Evolutionary conservation across 2,888 invertebrate species (phyloP).

Genomic region (Drosophila melanosoma): DNA sequence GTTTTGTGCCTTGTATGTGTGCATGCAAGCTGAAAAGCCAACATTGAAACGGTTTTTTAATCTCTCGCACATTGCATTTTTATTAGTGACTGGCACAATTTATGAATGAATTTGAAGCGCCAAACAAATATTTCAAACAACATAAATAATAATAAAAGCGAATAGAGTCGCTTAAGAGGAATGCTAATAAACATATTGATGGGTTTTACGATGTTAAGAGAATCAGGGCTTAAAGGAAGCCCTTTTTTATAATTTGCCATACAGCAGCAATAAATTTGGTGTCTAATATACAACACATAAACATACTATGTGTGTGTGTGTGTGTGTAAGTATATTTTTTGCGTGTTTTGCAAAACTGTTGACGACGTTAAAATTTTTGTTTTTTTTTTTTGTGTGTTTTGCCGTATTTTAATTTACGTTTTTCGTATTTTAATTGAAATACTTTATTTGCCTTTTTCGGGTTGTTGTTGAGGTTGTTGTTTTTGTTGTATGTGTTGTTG

Average conservation of each 20-base stretch:
- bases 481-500: background rate
- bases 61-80: conserved; percentile 61
- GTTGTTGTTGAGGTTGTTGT: conserved; percentile 18
- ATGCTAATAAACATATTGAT: conserved; percentile 23
- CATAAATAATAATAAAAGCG: conserved; percentile 1
- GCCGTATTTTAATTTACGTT: conserved; percentile 50
- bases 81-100: conserved; percentile 54
- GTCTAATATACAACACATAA: conserved; percentile 6
- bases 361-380: conserved; percentile 24
- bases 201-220: background rate
- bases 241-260: conserved; percentile 1
- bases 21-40: conserved; percentile 14
- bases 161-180: background rate
- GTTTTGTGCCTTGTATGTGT: background rate
- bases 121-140: conserved; percentile 36
- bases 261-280: conserved; percentile 19
- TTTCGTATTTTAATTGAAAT: conserved; percentile 68
- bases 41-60: conserved; percentile 49
- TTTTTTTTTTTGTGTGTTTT: conserved; percentile 4
- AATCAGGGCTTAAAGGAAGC: conserved; percentile 1
- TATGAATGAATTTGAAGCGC: conserved; percentile 68
- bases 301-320: conserved; percentile 4
- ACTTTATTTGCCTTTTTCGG: conserved; percentile 52
- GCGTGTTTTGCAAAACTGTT: conserved; percentile 53
- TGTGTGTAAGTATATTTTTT: conserved; percentile 16